Evolutionary conservation across 2,113 vertebrate species (phyloP).

Genomic region (Ophiodon elongatus): DNA sequence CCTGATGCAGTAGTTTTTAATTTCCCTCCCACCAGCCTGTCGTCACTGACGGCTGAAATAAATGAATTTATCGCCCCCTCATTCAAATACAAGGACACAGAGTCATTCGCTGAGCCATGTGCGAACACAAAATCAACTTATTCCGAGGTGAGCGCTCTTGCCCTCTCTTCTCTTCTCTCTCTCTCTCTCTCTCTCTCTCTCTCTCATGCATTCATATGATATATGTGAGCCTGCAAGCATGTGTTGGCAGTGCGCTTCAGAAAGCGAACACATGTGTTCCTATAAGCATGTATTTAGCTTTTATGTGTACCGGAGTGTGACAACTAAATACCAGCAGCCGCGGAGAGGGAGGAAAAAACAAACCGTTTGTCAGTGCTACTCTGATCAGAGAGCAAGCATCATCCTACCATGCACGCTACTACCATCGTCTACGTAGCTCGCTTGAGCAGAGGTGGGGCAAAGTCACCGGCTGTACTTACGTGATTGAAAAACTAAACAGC

Average conservation of each 20-base stretch:
- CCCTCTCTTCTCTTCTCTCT: neutral
- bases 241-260: neutral
- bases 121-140: conserved; percentile 32
- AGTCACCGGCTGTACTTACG: neutral
- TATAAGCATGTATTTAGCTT: neutral
- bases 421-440: neutral
- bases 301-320: neutral
- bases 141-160: conserved; percentile 3
- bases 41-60: conserved; percentile 41
- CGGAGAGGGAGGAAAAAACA: too few species aligned
- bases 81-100: conserved; percentile 48
- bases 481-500: neutral
- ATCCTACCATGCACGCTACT: neutral
- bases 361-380: neutral
- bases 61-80: conserved; percentile 57
- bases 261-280: neutral
- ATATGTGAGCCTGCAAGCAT: neutral
- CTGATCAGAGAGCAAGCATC: conserved; percentile 1
- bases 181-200: neutral
- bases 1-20: conserved; percentile 55
- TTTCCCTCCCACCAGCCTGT: conserved; percentile 55
- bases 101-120: conserved; percentile 27
- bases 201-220: neutral
- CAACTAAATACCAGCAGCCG: neutral
- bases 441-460: neutral